Evolutionary conservation across 2,113 vertebrate species (phyloP), one percentile per base, ranked within the genome.

Genomic region (Notothenia coriiceps): DNA sequence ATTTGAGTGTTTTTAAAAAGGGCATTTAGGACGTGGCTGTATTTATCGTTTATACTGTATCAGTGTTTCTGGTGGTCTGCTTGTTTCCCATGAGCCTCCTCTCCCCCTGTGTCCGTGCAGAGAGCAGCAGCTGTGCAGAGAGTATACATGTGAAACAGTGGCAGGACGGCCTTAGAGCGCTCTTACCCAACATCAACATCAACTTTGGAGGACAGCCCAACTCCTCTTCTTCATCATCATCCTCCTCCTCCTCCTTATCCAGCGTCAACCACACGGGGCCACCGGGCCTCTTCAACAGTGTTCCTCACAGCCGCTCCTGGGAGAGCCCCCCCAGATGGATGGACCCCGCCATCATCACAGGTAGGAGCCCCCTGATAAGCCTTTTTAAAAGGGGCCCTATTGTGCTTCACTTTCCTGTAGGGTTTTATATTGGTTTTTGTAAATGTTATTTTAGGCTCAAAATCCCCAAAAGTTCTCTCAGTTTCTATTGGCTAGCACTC

Each of bases 101-200:
- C 15, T 57, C 14, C 7, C 20, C 40, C 40, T 56, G 52, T 59
- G 11, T 69, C 20, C 14, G 8, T 47, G 22, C 68, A 70, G 68
- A 70, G 47, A 57, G 52, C 68, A 59, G 20, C 68, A 57, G 40
- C 7, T 47, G 40, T n/a, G 54, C 18, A 46, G 68, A 70, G 54
- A 33, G 43, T n/a, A 29, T 70, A 57, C 57, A 57, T 29, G 15
- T 70, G 22, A 70, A 70, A 47, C 54, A 70, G 54, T 70, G 68
- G 68, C 68, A 70, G 43, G 68, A 70, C 8, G 68, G 54, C 22
- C 54, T 70, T 20, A 46, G 68, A 70, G 68, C 68, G 0, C 68
- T 70, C 1, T 70, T 57, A 47, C 68, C 68, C 20, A 70, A 57
- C 68, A 70, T 70, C 43, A 57, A 70, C 68, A 70, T 70, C 54